A percentile compares a stretch with the other conserved stretches of the same genome.
These are phyloP conservation scores for Drosophila parvula DNA, from an alignment of 1,140 invertebrate species.

Conservation along the genomic window DNA sequence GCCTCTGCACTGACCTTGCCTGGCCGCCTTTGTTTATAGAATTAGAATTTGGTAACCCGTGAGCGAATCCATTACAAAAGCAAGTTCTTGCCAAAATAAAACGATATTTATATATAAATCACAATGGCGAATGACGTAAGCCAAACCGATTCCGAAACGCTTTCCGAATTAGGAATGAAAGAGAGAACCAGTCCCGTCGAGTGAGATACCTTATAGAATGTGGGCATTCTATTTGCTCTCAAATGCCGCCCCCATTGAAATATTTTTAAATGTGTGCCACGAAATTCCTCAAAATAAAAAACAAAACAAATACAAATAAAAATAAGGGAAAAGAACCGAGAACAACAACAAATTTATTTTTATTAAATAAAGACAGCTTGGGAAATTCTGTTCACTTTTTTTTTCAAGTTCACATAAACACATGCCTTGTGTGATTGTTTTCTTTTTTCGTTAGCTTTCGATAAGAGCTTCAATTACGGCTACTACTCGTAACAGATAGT, in stretches of 20 bases:
- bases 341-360: constrained; percentile 18
- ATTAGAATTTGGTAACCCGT: constrained; percentile 42
- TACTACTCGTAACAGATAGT: constrained; percentile 25
- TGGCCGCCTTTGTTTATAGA: constrained; percentile 46
- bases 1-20: constrained; percentile 57
- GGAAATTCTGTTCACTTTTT: not conserved
- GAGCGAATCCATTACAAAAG: constrained; percentile 58
- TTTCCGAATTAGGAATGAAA: constrained; percentile 30
- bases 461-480: constrained; percentile 35
- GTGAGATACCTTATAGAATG: constrained; percentile 13
- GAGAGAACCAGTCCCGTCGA: not conserved
- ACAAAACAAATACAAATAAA: constrained; percentile 23
- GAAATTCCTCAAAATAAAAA: constrained; percentile 13
- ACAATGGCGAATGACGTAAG: constrained; percentile 55
- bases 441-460: constrained; percentile 2
- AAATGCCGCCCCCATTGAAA: constrained; percentile 38
- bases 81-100: constrained; percentile 46
- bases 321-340: not conserved
- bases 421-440: constrained; percentile 11
- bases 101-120: constrained; percentile 36
- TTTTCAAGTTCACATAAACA: constrained; percentile 36
- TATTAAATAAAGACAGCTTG: constrained; percentile 29
- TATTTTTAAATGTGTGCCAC: constrained; percentile 61
- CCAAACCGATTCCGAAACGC: constrained; percentile 20
- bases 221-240: constrained; percentile 20